Evolutionary conservation across 2,113 vertebrate species (phyloP), one percentile per base, ranked within the genome.

Genomic region (Alexandromys fortis): DNA sequence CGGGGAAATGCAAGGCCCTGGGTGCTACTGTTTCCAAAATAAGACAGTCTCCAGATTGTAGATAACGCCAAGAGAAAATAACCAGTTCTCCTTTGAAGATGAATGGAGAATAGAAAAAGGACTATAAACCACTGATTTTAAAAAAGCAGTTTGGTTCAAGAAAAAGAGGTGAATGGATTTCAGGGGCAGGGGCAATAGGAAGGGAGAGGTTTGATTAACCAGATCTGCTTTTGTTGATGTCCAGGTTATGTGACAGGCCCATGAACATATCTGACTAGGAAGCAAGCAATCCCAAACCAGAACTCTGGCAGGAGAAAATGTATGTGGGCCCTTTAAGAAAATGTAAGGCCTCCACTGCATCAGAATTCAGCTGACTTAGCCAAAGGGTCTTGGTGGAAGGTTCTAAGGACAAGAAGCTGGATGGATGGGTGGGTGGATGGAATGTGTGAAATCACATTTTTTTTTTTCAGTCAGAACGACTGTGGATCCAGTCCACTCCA

Each of bases 1-100:
- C 1, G 2, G 4, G 45, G 52, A 83, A 85, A 91, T 24, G 38
- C 26, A 52, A 79, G 68, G 0, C 45, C 77, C 17, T 68, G 9
- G 13, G 45, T 65, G 58, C n/a, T 38, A 76, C 79, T 89, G 12
- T 52, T 92, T 89, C 89, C 82, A 92, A 93, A 97, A 90, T 67
- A 81, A 94, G 30, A 75, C 26, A 75, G 55, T 35, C 63, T 92
- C 38, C 35, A 42, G 38, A 33, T 52, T 52, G 3, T 42, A 58
- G 63, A 63, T 21, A 28, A 28, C 4, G 35, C 35, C 14, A 42
- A 38, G 86, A 96, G 90, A 77, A 96, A 97, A 76, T 81, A 94
- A 72, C 24, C 9, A 77, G 55, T 86, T 89, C 35, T 81, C 67
- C 78, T 93, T 87, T 91, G 75, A 96, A 68, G 78, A 82, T 63